Evolutionary conservation across 1,140 invertebrate genomes (phyloP), one percentile per base, ranked within the genome.

Genomic region (Sinella curviseta): DNA sequence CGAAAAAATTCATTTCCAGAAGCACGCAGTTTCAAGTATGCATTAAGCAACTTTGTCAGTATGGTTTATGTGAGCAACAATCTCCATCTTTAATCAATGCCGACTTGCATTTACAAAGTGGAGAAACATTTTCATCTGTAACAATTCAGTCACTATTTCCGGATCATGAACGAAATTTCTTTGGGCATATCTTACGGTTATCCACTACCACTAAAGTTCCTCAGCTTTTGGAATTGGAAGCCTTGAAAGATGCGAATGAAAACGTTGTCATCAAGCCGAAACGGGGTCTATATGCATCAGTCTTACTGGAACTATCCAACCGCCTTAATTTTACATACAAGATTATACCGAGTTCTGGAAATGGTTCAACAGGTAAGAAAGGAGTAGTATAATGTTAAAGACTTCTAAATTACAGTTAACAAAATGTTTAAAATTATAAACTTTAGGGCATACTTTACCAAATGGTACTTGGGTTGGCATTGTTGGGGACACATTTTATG

Each of bases 141-240:
- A n/a, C 39, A 48, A 48, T 48, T 48, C 8, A 48, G 20, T 3
- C 24, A 14, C 24, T 60, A 60, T 60, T 60, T 26, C 14, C 57
- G 14, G 57, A 60, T n/a, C 14, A 60, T 60, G 57, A 60, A 60
- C 3, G 14, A 4, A 60, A 60, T 26, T 60, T 17, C 24, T 60
- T 60, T 26, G 57, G 57, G 14, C 57, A 60, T 26, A 60, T 4
- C 12, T n/a, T 60, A 17, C 57, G 57, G 12, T n/a, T 60, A 4
- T 60, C 57, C 24, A 60, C 57, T n/a, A 60, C 57, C 14, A 60
- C 57, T 60, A 60, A 60, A 60, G 57, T 60, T 17, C 57, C 57
- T 14, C 57, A 60, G 24, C 24, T 60, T 8, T 26, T 60, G 24
- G 57, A 60, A 60, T 4, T 60, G 57, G 57, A 26, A 17, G 24